phyloP scores from a whole-genome alignment of 2,888 invertebrate species.

The Syritta pipiens region DNA sequence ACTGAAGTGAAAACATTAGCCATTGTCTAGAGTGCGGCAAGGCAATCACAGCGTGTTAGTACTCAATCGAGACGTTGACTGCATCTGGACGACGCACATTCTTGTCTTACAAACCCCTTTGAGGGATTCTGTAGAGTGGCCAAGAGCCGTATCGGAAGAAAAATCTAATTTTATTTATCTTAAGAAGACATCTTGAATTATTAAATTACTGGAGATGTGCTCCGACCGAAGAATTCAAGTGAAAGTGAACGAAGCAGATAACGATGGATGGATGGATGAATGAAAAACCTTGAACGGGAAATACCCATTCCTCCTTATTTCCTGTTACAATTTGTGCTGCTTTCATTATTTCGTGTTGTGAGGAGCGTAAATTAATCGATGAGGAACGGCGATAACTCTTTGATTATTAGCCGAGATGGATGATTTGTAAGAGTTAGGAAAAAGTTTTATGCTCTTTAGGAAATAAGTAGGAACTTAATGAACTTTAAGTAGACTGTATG shows the following conservation, averaged over 20 bases:
- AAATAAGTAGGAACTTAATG: too few species aligned
- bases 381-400: too few species aligned
- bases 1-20: slow-evolving; percentile 32
- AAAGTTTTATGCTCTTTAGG: too few species aligned
- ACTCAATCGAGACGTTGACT: slow-evolving; percentile 42
- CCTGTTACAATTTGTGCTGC: not conserved
- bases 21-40: slow-evolving; percentile 6
- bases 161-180: slow-evolving; percentile 33
- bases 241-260: slow-evolving; percentile 19
- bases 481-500: too few species aligned
- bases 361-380: not conserved
- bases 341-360: not conserved
- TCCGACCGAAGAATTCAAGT: slow-evolving; percentile 1
- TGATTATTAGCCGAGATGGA: too few species aligned
- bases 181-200: slow-evolving; percentile 31
- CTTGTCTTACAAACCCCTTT: not conserved
- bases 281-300: slow-evolving; percentile 9
- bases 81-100: slow-evolving; percentile 22
- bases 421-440: too few species aligned
- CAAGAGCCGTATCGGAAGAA: not conserved
- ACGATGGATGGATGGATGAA: not conserved
- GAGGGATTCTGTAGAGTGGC: not conserved
- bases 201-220: slow-evolving; percentile 48
- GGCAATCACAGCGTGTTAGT: slow-evolving; percentile 31
- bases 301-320: not conserved